phyloP scores from a whole-genome alignment of 1,140 invertebrate species.

The Ostrea denselamellosa region DNA sequence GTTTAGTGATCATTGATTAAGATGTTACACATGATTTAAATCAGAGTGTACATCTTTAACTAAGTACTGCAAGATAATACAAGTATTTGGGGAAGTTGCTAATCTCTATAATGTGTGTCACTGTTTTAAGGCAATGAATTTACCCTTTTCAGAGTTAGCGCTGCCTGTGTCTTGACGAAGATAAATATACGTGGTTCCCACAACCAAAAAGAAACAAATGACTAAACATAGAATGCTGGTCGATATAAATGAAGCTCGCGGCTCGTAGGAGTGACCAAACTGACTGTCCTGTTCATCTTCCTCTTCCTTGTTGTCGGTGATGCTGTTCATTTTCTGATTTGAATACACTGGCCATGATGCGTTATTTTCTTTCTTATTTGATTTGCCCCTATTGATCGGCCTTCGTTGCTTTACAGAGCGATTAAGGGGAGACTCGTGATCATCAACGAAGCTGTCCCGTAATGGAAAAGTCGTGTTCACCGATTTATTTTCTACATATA shows the following conservation, averaged over 20 bases:
- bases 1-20: too few species aligned
- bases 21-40: too few species aligned
- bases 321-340: not conserved
- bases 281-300: slow-evolving; percentile 47
- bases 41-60: too few species aligned
- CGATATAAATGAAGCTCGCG: slow-evolving; percentile 58
- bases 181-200: slow-evolving; percentile 54
- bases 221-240: slow-evolving; percentile 60
- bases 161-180: slow-evolving; percentile 37
- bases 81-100: too few species aligned
- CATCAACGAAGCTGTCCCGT: slow-evolving; percentile 54
- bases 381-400: not conserved
- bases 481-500: slow-evolving; percentile 70
- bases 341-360: slow-evolving; percentile 4
- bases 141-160: not conserved
- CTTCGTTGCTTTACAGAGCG: not conserved
- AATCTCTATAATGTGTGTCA: too few species aligned
- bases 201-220: slow-evolving; percentile 63
- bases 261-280: slow-evolving; percentile 45
- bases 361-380: not conserved
- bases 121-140: not conserved
- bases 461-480: slow-evolving; percentile 68
- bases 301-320: slow-evolving; percentile 42
- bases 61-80: too few species aligned
- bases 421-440: slow-evolving; percentile 13